These are phyloP conservation scores for Petrolisthes manimaculis DNA, from an alignment of 2,888 invertebrate genomes.

Conservation along the genomic window DNA sequence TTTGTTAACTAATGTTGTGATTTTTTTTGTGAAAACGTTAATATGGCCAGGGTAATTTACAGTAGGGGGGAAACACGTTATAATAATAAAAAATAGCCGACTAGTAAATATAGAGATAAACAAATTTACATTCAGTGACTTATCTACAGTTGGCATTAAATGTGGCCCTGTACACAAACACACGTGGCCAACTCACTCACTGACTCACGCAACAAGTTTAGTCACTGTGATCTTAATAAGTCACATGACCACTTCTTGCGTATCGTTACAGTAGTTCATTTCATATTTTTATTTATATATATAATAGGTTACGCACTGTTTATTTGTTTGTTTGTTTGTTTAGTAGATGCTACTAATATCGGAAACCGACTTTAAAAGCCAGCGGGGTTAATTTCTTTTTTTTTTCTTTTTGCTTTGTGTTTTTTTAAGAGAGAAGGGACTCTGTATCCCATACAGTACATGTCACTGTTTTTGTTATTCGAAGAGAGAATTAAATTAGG, in stretches of 20 bases:
- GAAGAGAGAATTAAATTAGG: slow-evolving; percentile 36
- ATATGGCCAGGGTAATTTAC: slow-evolving; percentile 53
- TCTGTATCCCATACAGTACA: slow-evolving; percentile 31
- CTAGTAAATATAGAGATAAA: slow-evolving; percentile 64
- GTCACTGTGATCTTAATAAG: background rate
- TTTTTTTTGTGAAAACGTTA: slow-evolving; percentile 26
- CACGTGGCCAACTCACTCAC: slow-evolving; percentile 37
- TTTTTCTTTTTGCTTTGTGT: background rate
- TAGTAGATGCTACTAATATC: slow-evolving; percentile 64
- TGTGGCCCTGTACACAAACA: slow-evolving; percentile 45
- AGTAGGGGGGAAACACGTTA: slow-evolving; percentile 53
- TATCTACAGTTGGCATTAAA: slow-evolving; percentile 48
- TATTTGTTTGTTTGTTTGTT: background rate
- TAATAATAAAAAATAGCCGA: slow-evolving; percentile 60
- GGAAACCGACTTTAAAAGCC: slow-evolving; percentile 59
- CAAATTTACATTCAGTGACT: slow-evolving; percentile 60
- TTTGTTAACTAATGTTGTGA: slow-evolving; percentile 41
- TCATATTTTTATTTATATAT: background rate
- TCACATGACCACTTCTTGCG: too few relatives aligned
- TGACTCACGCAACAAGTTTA: slow-evolving; percentile 13
- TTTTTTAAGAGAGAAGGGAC: slow-evolving; percentile 31
- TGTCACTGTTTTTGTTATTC: slow-evolving; percentile 44
- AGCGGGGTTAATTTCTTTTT: slow-evolving; percentile 54
- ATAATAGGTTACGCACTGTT: slow-evolving; percentile 52
- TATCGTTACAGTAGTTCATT: background rate